These are phyloP conservation scores for Hypotaenidia philippensis DNA, from an alignment of 2,797 vertebrate genomes.

Conservation along the genomic window DNA sequence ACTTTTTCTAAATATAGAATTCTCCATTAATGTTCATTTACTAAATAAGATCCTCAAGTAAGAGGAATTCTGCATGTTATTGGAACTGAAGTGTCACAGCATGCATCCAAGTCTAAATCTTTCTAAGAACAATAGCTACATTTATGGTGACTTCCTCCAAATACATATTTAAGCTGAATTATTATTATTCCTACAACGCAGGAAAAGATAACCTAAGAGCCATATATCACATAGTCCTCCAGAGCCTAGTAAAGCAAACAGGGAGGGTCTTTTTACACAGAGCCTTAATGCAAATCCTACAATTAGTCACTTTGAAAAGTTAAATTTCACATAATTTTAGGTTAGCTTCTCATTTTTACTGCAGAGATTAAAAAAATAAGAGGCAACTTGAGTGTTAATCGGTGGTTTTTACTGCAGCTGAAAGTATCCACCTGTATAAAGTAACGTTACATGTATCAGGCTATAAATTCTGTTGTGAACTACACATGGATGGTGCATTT, in stretches of 20 bases:
- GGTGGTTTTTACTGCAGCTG: not conserved
- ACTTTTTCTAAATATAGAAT: not conserved
- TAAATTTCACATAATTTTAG: not conserved
- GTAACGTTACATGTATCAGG: not conserved
- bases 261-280: not conserved
- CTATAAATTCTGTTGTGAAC: not conserved
- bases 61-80: not conserved
- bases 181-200: not conserved
- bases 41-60: not conserved
- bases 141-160: not conserved
- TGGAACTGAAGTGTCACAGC: not conserved
- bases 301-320: not conserved
- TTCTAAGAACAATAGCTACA: not conserved
- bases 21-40: not conserved
- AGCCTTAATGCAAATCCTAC: not conserved
- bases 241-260: not conserved
- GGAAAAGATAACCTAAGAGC: not conserved
- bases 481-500: not conserved
- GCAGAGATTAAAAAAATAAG: conserved; percentile 35
- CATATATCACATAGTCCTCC: accelerated
- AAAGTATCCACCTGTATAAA: not conserved
- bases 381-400: not conserved
- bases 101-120: not conserved
- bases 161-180: not conserved
- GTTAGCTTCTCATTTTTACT: not conserved